Evolutionary conservation across 2,113 vertebrate species (phyloP), one percentile per base, ranked within the genome.

Genomic region (Vidua macroura): DNA sequence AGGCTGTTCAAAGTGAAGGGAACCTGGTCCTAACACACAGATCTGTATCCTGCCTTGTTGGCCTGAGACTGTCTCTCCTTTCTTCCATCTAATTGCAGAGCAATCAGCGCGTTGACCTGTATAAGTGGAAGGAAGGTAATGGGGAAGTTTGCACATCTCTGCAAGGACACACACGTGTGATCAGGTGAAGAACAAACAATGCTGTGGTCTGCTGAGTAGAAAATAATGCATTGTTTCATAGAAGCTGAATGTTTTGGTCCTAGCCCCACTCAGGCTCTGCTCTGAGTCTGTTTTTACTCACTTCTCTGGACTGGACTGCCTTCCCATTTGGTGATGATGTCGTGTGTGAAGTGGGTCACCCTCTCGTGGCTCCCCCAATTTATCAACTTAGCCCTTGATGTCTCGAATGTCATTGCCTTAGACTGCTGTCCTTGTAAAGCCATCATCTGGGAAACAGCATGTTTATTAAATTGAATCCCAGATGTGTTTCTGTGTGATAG

Each of bases 131-230:
- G 86, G 98, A 99, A 28, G 99, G 99, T 24, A 97, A 95, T 24
- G 99, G 99, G 46, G 98, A 99, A 68, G 98, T 99, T 30, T 98
- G 99, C 96, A 98, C 99, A 3, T 99, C 99, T 8, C 96, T 99
- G 81, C 99, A 99, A 89, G 99, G 99, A 49, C 99, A 99, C 96
- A 99, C 99, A 2, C 98, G 99, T 6, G 99, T 99, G 37, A 99
- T 99, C 98, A 99, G 99, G 99, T 79, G 63, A 85, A 67, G 63
- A 94, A 4, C 13, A 19, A 44, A 31, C 1, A 1, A 3, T 39
- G 62, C 75, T 73, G 62, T 7, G 1, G 58, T 6, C 53, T 63
- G 44, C 80, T 60, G 43, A 30, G 23, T 75, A 43, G 77, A 56
- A 68, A 84, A 44, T 1, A 0, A 11, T 74, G 60, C 15, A 10